phyloP scores from a whole-genome alignment of 2,797 vertebrate species.

The Malacoraja senta region DNA sequence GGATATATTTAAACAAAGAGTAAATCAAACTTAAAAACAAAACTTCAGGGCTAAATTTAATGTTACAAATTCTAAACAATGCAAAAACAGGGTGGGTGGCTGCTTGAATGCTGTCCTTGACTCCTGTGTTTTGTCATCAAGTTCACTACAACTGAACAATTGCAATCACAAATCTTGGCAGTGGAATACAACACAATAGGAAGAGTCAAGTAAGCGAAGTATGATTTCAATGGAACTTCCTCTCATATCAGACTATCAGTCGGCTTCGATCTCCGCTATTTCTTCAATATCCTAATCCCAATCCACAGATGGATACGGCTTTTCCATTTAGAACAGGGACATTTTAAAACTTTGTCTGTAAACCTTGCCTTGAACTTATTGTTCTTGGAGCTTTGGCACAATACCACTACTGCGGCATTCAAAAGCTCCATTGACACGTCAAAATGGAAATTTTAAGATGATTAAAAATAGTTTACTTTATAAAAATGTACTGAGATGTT shows the following conservation, averaged over 20 bases:
- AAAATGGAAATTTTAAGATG: neutral
- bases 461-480: conserved; percentile 21
- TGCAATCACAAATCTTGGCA: conserved; percentile 20
- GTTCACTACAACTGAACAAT: conserved; percentile 4
- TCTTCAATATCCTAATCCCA: neutral
- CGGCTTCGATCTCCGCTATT: neutral
- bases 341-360: neutral
- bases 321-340: neutral
- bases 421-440: neutral
- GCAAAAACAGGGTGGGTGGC: conserved; percentile 9
- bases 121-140: neutral
- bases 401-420: neutral
- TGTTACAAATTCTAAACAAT: neutral
- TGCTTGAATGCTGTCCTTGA: neutral
- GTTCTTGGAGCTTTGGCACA: conserved; percentile 3
- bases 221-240: conserved; percentile 28
- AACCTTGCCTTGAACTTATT: conserved; percentile 35
- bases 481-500: neutral
- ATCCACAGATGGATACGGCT: neutral
- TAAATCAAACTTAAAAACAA: neutral
- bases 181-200: neutral
- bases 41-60: neutral
- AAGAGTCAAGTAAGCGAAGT: neutral
- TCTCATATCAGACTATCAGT: conserved; percentile 21
- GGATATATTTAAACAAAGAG: neutral